phyloP scores from a whole-genome alignment of 64 coral and sea anemone genomes.

The Montipora sp. region DNA sequence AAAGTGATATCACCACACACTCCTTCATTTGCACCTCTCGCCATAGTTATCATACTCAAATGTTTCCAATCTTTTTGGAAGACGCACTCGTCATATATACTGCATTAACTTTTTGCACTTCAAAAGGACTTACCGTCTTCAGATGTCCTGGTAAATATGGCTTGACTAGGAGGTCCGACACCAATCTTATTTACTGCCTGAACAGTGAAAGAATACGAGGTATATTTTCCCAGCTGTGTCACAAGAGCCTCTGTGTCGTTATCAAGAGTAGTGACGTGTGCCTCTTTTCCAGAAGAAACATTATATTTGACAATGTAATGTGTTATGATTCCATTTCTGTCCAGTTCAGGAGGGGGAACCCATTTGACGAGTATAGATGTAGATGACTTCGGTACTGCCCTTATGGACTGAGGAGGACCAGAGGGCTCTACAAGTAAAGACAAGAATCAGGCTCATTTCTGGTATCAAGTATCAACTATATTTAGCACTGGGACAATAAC shows the following conservation, averaged over 20 bases:
- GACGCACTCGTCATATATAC: no score
- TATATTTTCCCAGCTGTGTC: constrained; percentile 46
- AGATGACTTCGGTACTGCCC: constrained; percentile 37
- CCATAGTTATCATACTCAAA: no score
- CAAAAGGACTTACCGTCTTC: constrained; percentile 70
- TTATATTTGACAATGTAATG: constrained; percentile 67
- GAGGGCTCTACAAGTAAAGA: constrained; percentile 41
- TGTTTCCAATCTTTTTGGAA: no score
- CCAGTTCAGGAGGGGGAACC: constrained; percentile 45
- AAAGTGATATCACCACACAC: no score
- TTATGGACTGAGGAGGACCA: constrained; percentile 64
- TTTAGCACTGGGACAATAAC: no score
- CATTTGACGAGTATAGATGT: constrained; percentile 72
- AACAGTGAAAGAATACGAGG: constrained; percentile 76
- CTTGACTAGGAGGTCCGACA: constrained; percentile 55
- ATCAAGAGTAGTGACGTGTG: constrained; percentile 50
- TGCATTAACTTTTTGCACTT: no score
- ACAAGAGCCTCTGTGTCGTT: constrained; percentile 47
- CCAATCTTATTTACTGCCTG: constrained; percentile 65
- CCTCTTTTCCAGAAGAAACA: neutral
- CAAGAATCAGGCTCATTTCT: no score
- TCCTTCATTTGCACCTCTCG: no score
- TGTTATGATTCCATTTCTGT: constrained; percentile 69
- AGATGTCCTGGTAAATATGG: constrained; percentile 38
- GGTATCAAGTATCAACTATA: no score